Evolutionary conservation across 2,797 vertebrate species (phyloP).

Genomic region (Scolopax bukidnonensis): DNA sequence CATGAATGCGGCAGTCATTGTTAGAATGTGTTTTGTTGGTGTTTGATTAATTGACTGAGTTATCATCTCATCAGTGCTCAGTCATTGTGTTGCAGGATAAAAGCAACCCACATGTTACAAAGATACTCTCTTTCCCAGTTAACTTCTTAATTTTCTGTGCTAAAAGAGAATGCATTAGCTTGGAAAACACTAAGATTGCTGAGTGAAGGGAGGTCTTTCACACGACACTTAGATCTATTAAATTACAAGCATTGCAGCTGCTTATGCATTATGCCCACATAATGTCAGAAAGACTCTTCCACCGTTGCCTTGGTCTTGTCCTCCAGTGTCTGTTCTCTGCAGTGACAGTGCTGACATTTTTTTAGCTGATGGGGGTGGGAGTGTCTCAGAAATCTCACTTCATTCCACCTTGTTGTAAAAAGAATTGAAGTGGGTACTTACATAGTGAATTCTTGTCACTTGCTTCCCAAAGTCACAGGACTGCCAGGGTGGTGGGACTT

Average conservation of each 20-base stretch:
- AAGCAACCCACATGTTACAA: neutral
- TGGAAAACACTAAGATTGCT: neutral
- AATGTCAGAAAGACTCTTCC: neutral
- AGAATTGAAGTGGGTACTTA: neutral
- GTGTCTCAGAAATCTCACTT: neutral
- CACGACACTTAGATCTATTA: neutral
- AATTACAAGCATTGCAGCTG: neutral
- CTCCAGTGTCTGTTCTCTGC: neutral
- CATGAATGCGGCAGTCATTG: neutral
- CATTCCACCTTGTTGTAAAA: neutral
- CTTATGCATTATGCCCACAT: neutral
- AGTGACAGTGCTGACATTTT: neutral
- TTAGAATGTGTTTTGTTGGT: slow-evolving; percentile 35
- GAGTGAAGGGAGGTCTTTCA: neutral
- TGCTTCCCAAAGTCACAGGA: neutral
- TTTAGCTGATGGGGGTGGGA: neutral
- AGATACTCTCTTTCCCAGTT: neutral
- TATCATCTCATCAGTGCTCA: slow-evolving; percentile 1
- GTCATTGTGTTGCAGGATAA: slow-evolving; percentile 23
- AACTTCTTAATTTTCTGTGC: neutral
- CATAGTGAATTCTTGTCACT: neutral
- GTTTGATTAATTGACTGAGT: slow-evolving; percentile 35
- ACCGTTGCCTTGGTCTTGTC: neutral
- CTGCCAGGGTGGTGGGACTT: neutral
- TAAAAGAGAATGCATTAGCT: neutral